phyloP scores from a whole-genome alignment of 1,140 invertebrate genomes.

The Neodiprion virginianus region DNA sequence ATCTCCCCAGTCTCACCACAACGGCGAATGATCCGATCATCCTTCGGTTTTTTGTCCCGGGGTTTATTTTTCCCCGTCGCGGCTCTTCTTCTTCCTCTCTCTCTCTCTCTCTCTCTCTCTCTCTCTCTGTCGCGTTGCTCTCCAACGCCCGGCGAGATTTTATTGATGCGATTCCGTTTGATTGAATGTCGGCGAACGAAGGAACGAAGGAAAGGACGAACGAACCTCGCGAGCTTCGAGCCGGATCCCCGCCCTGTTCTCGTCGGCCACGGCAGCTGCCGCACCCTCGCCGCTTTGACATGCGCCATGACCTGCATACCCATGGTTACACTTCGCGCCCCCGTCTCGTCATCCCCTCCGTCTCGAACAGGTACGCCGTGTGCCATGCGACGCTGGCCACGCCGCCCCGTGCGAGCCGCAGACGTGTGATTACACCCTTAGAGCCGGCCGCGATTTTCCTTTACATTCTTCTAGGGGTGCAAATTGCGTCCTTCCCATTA shows the following conservation, averaged over 20 bases:
- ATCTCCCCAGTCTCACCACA: too few species aligned
- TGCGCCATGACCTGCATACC: slow-evolving; percentile 50
- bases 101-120: too few species aligned
- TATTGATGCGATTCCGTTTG: neutral
- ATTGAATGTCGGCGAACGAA: neutral
- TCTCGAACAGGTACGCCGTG: neutral
- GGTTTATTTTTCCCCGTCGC: too few species aligned
- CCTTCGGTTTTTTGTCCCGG: too few species aligned
- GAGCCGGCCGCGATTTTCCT: neutral
- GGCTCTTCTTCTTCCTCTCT: too few species aligned
- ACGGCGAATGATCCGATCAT: too few species aligned
- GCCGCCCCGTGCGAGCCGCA: neutral
- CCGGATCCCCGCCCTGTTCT: slow-evolving; percentile 4
- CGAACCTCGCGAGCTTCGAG: neutral
- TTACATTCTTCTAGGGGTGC: neutral
- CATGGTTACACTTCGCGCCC: slow-evolving; percentile 9
- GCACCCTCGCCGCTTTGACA: slow-evolving; percentile 51
- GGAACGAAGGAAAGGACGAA: neutral
- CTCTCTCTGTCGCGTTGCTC: too few species aligned
- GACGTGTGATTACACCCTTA: neutral
- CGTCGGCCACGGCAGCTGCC: slow-evolving; percentile 29
- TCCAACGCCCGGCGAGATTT: neutral
- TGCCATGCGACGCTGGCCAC: neutral
- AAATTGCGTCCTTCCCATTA: neutral
- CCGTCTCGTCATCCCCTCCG: neutral